Percentiles rank a stretch among this genome's conserved stretches.
Conservation (phyloP, 1,140 invertebrate genomes). For the Schmidtea mediterranea region DNA sequence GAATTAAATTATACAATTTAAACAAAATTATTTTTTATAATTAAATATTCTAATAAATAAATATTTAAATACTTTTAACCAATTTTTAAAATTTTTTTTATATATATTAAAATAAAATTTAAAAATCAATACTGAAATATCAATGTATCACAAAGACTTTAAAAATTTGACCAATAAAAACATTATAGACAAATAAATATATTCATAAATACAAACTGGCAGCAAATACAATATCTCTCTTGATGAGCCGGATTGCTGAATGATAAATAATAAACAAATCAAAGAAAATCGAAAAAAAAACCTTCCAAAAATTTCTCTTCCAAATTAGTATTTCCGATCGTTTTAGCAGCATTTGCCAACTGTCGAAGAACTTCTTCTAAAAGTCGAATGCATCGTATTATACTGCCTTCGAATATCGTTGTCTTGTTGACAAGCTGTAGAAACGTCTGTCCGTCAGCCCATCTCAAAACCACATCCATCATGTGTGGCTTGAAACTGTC, state of each 20-base stretch:
- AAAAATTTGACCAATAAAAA: too few relatives aligned
- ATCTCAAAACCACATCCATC: conserved; percentile 87
- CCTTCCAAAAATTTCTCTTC: conserved; percentile 79
- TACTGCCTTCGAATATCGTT: conserved; percentile 42
- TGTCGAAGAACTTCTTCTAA: conserved; percentile 80
- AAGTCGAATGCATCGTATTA: conserved; percentile 80
- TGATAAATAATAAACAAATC: too few relatives aligned
- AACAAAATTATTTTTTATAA: too few relatives aligned
- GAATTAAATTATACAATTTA: too few relatives aligned
- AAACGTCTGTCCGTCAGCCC: conserved; percentile 79
- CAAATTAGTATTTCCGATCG: conserved; percentile 75
- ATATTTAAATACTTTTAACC: too few relatives aligned
- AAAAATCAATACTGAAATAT: too few relatives aligned
- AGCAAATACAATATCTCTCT: conserved; percentile 93
- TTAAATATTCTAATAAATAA: too few relatives aligned
- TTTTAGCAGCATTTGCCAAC: conserved; percentile 76
- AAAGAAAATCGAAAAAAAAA: too few relatives aligned
- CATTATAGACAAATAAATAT: background rate
- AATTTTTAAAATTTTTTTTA: too few relatives aligned
- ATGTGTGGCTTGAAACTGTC: conserved; percentile 69
- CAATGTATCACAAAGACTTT: too few relatives aligned
- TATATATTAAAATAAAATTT: too few relatives aligned
- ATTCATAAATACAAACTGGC: conserved; percentile 76
- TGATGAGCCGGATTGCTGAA: conserved; percentile 49
- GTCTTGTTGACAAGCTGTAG: conserved; percentile 53